Conservation (phyloP, 2,888 invertebrate genomes). For the Tachina grossa region DNA sequence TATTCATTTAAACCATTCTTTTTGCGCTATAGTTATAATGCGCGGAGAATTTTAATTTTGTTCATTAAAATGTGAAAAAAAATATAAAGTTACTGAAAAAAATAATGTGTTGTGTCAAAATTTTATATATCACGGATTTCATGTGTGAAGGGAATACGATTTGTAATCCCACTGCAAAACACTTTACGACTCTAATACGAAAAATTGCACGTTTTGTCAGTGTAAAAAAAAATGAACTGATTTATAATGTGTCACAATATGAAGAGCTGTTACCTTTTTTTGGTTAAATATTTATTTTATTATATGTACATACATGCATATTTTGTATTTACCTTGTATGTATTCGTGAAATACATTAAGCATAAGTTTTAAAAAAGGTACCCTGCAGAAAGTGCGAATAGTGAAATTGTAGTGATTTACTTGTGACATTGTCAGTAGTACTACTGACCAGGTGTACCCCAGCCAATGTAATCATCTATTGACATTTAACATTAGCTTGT, state of each 20-base stretch:
- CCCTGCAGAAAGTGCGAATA: too few species aligned
- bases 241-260: constrained; percentile 69
- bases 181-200: background rate
- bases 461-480: too few species aligned
- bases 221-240: constrained; percentile 57
- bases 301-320: background rate
- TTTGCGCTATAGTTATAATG: constrained; percentile 64
- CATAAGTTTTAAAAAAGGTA: constrained; percentile 32
- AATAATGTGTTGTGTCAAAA: constrained; percentile 65
- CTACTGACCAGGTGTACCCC: too few species aligned
- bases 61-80: constrained; percentile 5
- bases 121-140: constrained; percentile 68
- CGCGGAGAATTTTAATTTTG: constrained; percentile 63
- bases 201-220: constrained; percentile 62
- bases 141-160: constrained; percentile 61
- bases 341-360: constrained; percentile 44
- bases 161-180: constrained; percentile 6
- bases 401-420: too few species aligned
- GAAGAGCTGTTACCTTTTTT: constrained; percentile 59
- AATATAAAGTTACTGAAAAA: constrained; percentile 16
- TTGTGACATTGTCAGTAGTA: too few species aligned
- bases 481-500: too few species aligned
- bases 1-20: constrained; percentile 51
- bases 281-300: constrained; percentile 60
- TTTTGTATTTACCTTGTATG: constrained; percentile 17